Conservation (phyloP, 2,888 invertebrate species). For the Elaeidobius kamerunicus region DNA sequence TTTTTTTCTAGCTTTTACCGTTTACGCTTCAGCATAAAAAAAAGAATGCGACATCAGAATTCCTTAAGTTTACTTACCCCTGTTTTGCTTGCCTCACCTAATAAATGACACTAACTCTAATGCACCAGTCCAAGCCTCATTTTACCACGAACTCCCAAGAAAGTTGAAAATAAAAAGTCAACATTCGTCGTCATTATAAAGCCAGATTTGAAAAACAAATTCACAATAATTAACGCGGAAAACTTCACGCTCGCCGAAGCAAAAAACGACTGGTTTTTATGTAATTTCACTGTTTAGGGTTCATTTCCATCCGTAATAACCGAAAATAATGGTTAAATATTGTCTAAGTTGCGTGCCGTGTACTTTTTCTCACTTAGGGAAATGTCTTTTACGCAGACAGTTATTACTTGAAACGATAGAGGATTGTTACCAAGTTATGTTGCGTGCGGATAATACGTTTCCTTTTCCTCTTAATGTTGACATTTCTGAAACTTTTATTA, state of each 20-base stretch:
- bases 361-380: conserved; percentile 15
- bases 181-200: too few relatives aligned
- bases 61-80: too few relatives aligned
- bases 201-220: conserved; percentile 9
- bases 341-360: conserved; percentile 14
- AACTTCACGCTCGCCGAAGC: conserved; percentile 17
- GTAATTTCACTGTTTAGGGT: conserved; percentile 13
- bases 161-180: too few relatives aligned
- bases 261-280: conserved; percentile 14
- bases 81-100: too few relatives aligned
- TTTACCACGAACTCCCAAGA: too few relatives aligned
- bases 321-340: conserved; percentile 24
- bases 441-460: conserved; percentile 5
- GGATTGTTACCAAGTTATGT: not conserved
- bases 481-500: not conserved
- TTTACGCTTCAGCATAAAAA: too few relatives aligned
- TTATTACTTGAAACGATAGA: not conserved
- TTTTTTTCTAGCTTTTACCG: too few relatives aligned
- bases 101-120: too few relatives aligned
- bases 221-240: conserved; percentile 9
- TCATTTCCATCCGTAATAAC: conserved; percentile 20
- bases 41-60: too few relatives aligned
- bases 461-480: not conserved
- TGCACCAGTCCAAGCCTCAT: too few relatives aligned
- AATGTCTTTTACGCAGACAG: conserved; percentile 14